Conservation (phyloP, 2,113 vertebrate genomes). For the Mesembrinibis cayennensis region DNA sequence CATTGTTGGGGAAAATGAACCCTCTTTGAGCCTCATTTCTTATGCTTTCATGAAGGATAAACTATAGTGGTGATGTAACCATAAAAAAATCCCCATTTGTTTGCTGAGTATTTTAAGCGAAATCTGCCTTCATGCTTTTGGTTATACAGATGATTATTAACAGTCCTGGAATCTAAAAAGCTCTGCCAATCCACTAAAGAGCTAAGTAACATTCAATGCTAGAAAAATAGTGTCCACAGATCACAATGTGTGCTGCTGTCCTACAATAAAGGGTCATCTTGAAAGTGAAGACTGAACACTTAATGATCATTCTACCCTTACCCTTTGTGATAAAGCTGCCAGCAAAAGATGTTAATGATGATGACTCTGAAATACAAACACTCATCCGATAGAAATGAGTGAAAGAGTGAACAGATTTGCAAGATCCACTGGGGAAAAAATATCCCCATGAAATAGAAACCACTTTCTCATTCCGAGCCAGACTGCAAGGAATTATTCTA, state of each 20-base stretch:
- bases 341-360: background rate
- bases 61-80: background rate
- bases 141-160: background rate
- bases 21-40: background rate
- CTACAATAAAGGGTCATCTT: background rate
- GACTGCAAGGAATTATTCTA: background rate
- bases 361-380: background rate
- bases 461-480: background rate
- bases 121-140: background rate
- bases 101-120: background rate
- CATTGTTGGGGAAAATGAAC: background rate
- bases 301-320: background rate
- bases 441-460: background rate
- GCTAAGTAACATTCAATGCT: background rate
- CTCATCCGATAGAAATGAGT: background rate
- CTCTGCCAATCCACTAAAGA: background rate
- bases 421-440: background rate
- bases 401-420: background rate
- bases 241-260: background rate
- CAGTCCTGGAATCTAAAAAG: background rate
- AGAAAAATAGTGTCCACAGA: background rate
- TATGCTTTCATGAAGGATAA: background rate
- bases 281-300: background rate
- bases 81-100: background rate
- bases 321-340: background rate